Conservation (phyloP, 2,113 vertebrate genomes). For the Pontoporia blainvillei region DNA sequence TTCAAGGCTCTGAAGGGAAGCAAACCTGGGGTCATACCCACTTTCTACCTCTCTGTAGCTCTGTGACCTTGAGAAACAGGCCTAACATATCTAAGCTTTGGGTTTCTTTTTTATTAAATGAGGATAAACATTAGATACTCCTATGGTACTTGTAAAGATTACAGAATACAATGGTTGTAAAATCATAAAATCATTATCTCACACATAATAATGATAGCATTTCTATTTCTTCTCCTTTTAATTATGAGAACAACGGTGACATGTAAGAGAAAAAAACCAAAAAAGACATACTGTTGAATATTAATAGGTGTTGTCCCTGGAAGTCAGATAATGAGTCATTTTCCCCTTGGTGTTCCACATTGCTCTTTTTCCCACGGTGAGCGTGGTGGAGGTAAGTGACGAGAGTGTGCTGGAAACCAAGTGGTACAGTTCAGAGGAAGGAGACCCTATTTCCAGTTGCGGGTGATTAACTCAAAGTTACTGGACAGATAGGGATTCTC, state of each 20-base stretch:
- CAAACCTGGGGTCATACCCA: background rate
- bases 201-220: background rate
- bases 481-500: background rate
- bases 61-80: background rate
- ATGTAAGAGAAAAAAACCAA: background rate
- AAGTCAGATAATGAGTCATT: background rate
- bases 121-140: background rate
- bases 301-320: background rate
- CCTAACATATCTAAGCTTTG: background rate
- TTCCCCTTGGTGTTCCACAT: background rate
- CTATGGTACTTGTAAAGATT: background rate
- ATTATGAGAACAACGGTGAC: background rate
- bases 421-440: background rate
- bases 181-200: background rate
- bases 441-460: background rate
- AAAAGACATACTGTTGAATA: background rate
- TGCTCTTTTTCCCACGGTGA: background rate
- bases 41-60: background rate
- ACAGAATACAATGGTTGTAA: background rate
- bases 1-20: background rate
- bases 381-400: background rate
- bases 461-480: background rate
- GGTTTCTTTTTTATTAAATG: background rate
- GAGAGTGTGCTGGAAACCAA: background rate
- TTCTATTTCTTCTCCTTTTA: background rate